These are phyloP conservation scores for Nestor notabilis DNA, from an alignment of 2,113 vertebrate species.

Conservation along the genomic window DNA sequence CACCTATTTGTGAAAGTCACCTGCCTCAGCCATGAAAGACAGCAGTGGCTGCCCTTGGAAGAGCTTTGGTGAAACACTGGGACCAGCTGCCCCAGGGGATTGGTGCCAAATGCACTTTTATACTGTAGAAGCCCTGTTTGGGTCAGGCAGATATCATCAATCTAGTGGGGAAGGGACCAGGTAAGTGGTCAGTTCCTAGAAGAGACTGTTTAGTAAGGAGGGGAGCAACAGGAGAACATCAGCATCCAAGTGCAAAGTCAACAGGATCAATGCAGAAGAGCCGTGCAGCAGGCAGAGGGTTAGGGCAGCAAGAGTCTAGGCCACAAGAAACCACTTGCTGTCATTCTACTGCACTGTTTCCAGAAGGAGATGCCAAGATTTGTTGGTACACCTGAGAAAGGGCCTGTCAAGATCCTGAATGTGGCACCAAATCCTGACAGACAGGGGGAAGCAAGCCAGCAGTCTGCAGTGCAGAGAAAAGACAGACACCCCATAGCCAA, in stretches of 20 bases:
- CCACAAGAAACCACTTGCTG: neutral
- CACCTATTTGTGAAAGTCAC: neutral
- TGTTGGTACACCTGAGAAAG: neutral
- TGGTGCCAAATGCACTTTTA: neutral
- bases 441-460: neutral
- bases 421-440: neutral
- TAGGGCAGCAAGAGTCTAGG: neutral
- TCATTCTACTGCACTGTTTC: neutral
- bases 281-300: neutral
- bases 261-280: neutral
- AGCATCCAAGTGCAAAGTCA: neutral
- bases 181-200: neutral
- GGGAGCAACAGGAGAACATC: neutral
- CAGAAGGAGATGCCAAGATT: neutral
- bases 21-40: neutral
- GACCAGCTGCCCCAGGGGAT: neutral
- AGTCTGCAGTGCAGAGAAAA: neutral
- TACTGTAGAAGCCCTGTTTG: neutral
- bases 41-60: neutral
- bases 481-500: rapidly evolving
- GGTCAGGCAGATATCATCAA: neutral
- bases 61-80: neutral
- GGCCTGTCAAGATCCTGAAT: neutral
- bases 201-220: neutral
- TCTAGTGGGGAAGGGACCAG: neutral